Base-by-base conservation (phyloP, 2,888 invertebrate species). In the Limnephilus auricula region DNA sequence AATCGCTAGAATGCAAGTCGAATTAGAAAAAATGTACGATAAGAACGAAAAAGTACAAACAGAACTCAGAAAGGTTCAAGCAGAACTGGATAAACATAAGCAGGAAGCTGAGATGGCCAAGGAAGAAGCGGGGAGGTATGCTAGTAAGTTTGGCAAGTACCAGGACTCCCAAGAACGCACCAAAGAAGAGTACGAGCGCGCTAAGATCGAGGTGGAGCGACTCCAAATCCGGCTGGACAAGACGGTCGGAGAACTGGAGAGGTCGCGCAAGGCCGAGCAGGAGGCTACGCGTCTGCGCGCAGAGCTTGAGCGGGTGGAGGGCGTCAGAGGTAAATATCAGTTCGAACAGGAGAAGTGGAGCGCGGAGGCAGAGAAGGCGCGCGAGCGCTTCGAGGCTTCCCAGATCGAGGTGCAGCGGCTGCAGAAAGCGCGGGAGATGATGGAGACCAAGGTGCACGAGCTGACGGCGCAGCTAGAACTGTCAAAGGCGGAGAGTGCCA, bases 11-110 rank as follows among this genome's bases (percentile, higher is more conserved):
- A 97, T 98, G 94, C 98, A 98, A 94, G 96, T 98, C 89, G 99
- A 99, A 95, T 96, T 98, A 84, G 99, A 99, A 94, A 99, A 98
- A 95, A 97, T 98, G 96, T 98, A 98, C 94, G 99, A 99, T 94
- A 98, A 98, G 94, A 98, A 98, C 94, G 99, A 99, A 93, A 98
- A 98, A 94, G 97, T 97, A 91, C 98, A 98, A 93, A 96, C 97
- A 18, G 99, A 99, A 94, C 96, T 98, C 93, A 96, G 98, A 93
- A 97, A 98, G 94, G 97, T 98, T 15, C 98, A 98, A 94, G 97
- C 97, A 0, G 98, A 98, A 93, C 96, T 97, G 90, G 98, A 97
- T 92, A 96, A 97, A 94, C 95, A 97, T 32, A 96, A 97, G 91
- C 95, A 96, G 93, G 98, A 98, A 92, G 97, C 97, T 2, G 98